Evolutionary conservation across 2,888 invertebrate species (phyloP), one percentile per base, ranked within the genome.

Genomic region (Pyralis farinalis): DNA sequence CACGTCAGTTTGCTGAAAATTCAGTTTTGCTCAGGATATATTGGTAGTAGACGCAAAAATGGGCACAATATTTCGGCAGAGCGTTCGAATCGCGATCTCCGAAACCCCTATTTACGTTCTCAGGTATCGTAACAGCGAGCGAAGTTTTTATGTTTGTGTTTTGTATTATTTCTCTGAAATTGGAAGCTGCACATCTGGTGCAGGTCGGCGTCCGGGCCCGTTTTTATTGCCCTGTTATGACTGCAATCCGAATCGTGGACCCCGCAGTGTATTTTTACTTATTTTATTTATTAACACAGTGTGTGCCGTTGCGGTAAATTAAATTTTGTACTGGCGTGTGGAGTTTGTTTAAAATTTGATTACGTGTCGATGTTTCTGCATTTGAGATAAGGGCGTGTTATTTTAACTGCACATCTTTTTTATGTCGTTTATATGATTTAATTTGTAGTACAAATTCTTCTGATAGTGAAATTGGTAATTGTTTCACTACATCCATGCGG

Each of bases 211-310:
- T 49, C 53, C 53, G 62, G 48, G 49, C 49, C 55, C 58, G 66
- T 63, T 72, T 79, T 80, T 81, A 82, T 80, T 71, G 69, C 71
- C 62, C 62, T 74, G 81, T 81, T 81, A 80, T 81, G 77, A 73
- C 75, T 79, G 78, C 81, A 78, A 75, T 74, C 64, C 68, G 69
- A 73, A 77, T 61, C 64, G 62, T 47, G 55, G 60, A 53, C 55
- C 47, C 43, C 47, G 55, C 52, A 51, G 58, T 55, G 57, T 60
- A 63, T 70, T 72, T 74, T 72, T 70, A 68, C 66, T 67, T 69
- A 75, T 77, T 76, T 73, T 69, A 66, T 74, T 73, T 74, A 74
- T 74, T 67, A 73, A 68, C 64, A 58, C 60, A 35, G 51, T 49
- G 55, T 61, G 59, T 56, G 58, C 48, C 47, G 55, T 59, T 63